Evolutionary conservation across 2,888 invertebrate genomes (phyloP), one percentile per base, ranked within the genome.

Genomic region (Perdita meconis): DNA sequence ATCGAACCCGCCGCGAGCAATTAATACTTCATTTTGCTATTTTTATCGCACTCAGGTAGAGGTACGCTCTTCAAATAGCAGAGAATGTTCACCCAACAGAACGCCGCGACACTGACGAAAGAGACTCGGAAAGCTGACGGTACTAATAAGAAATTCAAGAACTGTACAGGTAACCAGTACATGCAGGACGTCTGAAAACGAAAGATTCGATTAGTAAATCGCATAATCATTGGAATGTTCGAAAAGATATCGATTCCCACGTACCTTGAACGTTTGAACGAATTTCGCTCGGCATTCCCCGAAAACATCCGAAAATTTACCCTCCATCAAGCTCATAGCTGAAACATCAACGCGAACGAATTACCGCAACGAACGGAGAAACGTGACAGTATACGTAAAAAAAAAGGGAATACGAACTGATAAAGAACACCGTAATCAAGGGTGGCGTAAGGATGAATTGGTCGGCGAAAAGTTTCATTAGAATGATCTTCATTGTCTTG

Each of bases 91-190:
- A 97, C 96, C 97, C 97, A 97, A 26, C 95, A 91, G 86, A 97
- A 96, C 0, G 97, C 96, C 59, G 95, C 96, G 0, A 95, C 93
- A 0, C 97, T 96, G 30, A 97, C 96, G 88, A 96, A 97, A 1
- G 96, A 94, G 0, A 97, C 96, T 16, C 97, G 94, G 71, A 95
- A 94, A 63, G 95, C 92, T 0, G 97, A 94, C 0, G 97, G 95
- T 60, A 97, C 91, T 63, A 96, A 91, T 53, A 94, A 90, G 92
- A 97, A 97, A 92, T 97, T 97, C 36, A 97, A 89, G 0, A 95
- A 94, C 92, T 97, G 97, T 0, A 95, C 95, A 0, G 97, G 97
- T 44, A 97, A 90, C 97, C 97, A 97, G 91, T 97, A 97, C 64
- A 95, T 92, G 87, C 97, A 97, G 80, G 97, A 97, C 0, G 95